Evolutionary conservation across 2,888 invertebrate genomes (phyloP).

Genomic region (Dilophus febrilis): DNA sequence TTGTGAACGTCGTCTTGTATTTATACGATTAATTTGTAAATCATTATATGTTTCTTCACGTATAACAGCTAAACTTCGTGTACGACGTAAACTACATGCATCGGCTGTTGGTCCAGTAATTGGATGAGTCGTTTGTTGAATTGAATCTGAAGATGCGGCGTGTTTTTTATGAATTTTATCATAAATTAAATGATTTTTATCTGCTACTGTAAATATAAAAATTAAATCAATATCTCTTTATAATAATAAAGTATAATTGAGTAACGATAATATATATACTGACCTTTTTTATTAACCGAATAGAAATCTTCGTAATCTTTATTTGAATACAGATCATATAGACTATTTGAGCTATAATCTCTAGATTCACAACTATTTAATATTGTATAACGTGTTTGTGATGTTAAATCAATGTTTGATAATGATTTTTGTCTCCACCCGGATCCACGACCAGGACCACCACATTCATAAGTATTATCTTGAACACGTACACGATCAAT

Average conservation of each 20-base stretch:
- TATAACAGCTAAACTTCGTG: slow-evolving; percentile 58
- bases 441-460: slow-evolving; percentile 22
- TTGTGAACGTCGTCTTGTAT: slow-evolving; percentile 50
- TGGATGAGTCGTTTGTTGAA: no score
- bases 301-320: slow-evolving; percentile 7
- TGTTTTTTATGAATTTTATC: no score
- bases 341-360: background rate
- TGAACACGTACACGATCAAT: slow-evolving; percentile 27
- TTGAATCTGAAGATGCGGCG: no score
- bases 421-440: slow-evolving; percentile 31
- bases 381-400: slow-evolving; percentile 10
- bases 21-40: slow-evolving; percentile 44
- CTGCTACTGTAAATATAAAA: background rate
- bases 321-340: slow-evolving; percentile 7
- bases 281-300: background rate
- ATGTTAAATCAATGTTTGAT: slow-evolving; percentile 37
- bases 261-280: background rate
- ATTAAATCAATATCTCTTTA: background rate
- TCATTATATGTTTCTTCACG: slow-evolving; percentile 60
- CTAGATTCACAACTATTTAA: no score
- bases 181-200: slow-evolving; percentile 3
- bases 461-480: slow-evolving; percentile 11
- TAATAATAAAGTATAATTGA: no score
- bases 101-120: slow-evolving; percentile 19
- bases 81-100: slow-evolving; percentile 41